These are phyloP conservation scores for Sebastes jordani DNA, from an alignment of 2,797 vertebrate genomes.

Conservation along the genomic window DNA sequence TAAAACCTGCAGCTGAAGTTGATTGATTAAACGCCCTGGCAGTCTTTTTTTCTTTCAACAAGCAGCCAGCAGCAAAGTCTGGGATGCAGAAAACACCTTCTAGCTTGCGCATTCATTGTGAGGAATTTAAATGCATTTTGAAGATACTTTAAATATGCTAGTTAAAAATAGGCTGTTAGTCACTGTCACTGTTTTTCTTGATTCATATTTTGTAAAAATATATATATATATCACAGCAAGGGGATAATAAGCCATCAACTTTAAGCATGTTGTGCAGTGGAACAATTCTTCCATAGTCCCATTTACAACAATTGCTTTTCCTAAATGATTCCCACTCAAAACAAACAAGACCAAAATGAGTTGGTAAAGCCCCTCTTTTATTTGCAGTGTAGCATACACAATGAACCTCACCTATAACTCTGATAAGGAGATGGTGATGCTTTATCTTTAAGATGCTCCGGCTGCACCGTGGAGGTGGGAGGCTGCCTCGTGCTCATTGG, in stretches of 20 bases:
- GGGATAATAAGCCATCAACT: not conserved
- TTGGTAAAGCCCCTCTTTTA: not conserved
- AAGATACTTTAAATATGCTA: not conserved
- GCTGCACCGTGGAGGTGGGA: constrained; percentile 27
- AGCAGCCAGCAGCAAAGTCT: constrained; percentile 37
- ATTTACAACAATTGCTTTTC: not conserved
- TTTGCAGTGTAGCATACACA: constrained; percentile 19
- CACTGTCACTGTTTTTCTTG: no score
- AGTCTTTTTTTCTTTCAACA: constrained; percentile 29
- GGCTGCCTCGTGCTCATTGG: constrained; percentile 54
- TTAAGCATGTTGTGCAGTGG: not conserved
- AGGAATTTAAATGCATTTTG: constrained; percentile 21
- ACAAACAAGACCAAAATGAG: not conserved
- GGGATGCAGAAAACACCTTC: constrained; percentile 22
- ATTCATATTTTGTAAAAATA: not conserved
- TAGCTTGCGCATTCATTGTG: constrained; percentile 1
- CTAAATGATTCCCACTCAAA: not conserved
- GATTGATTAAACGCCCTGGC: constrained; percentile 68
- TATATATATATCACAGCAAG: not conserved
- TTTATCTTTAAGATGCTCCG: constrained; percentile 66
- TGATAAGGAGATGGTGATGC: constrained; percentile 19
- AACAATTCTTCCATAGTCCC: not conserved
- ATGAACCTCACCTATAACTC: constrained; percentile 1
- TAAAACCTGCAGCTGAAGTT: constrained; percentile 69
- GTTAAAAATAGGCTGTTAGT: not conserved